phyloP scores from a whole-genome alignment of 2,113 vertebrate species.

The Ceuthmochares aereus region DNA sequence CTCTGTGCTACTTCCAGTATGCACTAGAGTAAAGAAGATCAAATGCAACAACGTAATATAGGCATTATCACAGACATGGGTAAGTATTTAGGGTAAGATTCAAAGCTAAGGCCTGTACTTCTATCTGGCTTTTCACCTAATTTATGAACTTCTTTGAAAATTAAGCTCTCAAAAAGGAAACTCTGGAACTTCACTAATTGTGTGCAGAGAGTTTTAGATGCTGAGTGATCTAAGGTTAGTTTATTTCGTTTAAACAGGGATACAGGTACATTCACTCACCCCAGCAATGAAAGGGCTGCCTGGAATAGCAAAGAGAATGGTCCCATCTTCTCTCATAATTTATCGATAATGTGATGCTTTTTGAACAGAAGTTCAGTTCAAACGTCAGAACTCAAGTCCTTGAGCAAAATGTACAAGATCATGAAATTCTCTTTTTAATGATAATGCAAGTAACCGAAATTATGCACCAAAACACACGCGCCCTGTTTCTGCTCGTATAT shows the following conservation, averaged over 20 bases:
- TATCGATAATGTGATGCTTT: background rate
- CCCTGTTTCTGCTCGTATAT: background rate
- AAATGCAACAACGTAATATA: background rate
- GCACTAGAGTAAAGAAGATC: background rate
- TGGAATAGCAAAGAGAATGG: background rate
- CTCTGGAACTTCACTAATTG: background rate
- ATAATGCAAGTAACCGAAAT: background rate
- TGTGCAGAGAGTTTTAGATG: background rate
- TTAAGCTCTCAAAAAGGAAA: background rate
- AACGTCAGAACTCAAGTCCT: background rate
- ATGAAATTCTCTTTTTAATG: background rate
- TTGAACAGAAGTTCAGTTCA: slow-evolving; percentile 1
- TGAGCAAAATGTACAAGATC: background rate
- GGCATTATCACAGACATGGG: background rate
- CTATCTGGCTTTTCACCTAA: background rate
- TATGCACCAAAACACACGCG: background rate
- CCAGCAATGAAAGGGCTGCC: background rate
- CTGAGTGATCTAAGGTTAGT: background rate
- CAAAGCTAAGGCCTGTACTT: background rate
- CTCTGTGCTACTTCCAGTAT: background rate
- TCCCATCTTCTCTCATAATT: background rate
- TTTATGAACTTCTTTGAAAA: background rate
- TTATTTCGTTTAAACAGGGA: slow-evolving; percentile 15
- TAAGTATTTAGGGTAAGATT: background rate
- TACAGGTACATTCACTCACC: background rate